Evolutionary conservation across 2,888 invertebrate species (phyloP).

Genomic region (Cataglyphis cursor): DNA sequence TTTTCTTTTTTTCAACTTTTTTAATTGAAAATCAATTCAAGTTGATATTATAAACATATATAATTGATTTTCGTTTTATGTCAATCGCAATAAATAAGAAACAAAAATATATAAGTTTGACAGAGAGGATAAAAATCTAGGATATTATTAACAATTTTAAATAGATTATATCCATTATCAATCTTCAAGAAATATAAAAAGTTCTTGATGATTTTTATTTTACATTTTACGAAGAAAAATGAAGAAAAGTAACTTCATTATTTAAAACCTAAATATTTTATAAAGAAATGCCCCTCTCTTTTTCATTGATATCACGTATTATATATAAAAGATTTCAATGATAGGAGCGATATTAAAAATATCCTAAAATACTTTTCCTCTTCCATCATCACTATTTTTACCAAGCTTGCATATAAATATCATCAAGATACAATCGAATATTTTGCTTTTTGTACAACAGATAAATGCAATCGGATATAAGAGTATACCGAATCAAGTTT

Average conservation of each 20-base stretch:
- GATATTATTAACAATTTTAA: background rate
- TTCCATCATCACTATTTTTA: conserved; percentile 19
- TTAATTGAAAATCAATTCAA: background rate
- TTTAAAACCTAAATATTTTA: background rate
- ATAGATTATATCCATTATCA: background rate
- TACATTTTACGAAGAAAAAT: background rate
- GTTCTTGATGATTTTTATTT: background rate
- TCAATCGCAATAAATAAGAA: background rate
- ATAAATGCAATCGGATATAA: background rate
- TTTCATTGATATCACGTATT: background rate
- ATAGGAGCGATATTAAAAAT: conserved; percentile 19
- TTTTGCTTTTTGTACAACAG: conserved; percentile 4
- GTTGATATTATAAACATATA: background rate
- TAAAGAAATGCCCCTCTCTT: background rate
- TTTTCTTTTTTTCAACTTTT: background rate
- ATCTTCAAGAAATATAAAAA: background rate
- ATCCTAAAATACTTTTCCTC: background rate
- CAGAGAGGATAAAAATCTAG: background rate
- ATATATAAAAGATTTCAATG: background rate
- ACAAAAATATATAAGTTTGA: background rate
- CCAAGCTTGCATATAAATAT: conserved; percentile 1
- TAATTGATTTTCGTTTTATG: background rate
- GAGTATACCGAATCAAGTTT: background rate
- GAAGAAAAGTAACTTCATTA: background rate
- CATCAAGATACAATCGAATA: conserved; percentile 19